Conservation (phyloP, 2,888 invertebrate genomes). For the Chymomyza caudatula region DNA sequence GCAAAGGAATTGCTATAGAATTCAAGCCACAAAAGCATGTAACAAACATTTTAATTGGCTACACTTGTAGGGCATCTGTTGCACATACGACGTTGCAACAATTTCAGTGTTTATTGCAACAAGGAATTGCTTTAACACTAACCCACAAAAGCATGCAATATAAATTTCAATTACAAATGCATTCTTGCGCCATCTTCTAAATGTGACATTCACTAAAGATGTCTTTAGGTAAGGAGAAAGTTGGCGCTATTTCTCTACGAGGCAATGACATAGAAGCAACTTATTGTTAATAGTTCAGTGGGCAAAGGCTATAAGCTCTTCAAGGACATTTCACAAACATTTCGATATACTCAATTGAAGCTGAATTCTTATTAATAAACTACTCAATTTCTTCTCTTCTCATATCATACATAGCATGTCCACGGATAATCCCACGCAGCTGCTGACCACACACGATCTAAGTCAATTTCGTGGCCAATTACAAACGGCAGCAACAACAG, state of each 20-base stretch:
- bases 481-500: slow-evolving; percentile 51
- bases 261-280: too few relatives aligned
- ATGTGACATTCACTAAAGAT: background rate
- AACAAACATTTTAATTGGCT: background rate
- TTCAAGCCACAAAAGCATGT: background rate
- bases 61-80: background rate
- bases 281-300: too few relatives aligned
- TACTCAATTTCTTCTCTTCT: background rate
- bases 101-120: background rate
- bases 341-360: too few relatives aligned
- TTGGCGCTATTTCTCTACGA: too few relatives aligned
- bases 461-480: slow-evolving; percentile 67
- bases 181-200: slow-evolving; percentile 25
- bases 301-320: too few relatives aligned
- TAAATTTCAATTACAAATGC: slow-evolving; percentile 29
- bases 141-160: slow-evolving; percentile 53
- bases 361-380: too few relatives aligned
- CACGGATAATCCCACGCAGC: slow-evolving; percentile 75
- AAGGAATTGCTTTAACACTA: slow-evolving; percentile 3
- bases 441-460: slow-evolving; percentile 71
- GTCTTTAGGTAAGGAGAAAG: too few relatives aligned
- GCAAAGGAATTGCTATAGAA: background rate
- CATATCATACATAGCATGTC: slow-evolving; percentile 73
- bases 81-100: background rate
- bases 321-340: too few relatives aligned